Evolutionary conservation across 2,888 invertebrate genomes (phyloP).

Genomic region (Morpho deidamia): DNA sequence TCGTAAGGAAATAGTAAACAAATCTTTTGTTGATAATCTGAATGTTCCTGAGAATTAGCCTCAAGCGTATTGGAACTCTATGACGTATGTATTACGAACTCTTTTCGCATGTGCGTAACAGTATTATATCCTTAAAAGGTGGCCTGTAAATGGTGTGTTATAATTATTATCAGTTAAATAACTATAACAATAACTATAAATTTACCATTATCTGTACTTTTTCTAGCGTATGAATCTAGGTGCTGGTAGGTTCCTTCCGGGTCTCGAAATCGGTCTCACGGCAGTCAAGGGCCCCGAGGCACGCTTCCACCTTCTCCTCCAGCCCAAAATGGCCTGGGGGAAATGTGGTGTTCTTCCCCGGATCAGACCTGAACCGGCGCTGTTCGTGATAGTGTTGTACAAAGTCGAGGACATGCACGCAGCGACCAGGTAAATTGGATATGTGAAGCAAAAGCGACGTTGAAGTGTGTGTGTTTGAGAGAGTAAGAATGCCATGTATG

Average conservation of each 20-base stretch:
- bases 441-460: not conserved
- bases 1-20: too few relatives aligned
- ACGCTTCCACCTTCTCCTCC: conserved; percentile 45
- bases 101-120: too few relatives aligned
- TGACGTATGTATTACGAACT: too few relatives aligned
- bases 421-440: conserved; percentile 40
- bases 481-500: too few relatives aligned
- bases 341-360: conserved; percentile 46
- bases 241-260: conserved; percentile 42
- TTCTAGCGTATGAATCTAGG: conserved; percentile 49
- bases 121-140: too few relatives aligned
- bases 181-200: too few relatives aligned
- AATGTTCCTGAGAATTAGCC: too few relatives aligned
- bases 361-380: conserved; percentile 46
- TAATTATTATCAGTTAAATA: too few relatives aligned
- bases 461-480: too few relatives aligned
- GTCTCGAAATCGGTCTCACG: conserved; percentile 53
- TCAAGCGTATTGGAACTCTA: too few relatives aligned
- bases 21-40: too few relatives aligned
- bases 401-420: conserved; percentile 42
- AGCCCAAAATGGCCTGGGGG: conserved; percentile 56
- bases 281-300: conserved; percentile 50
- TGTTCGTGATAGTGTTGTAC: conserved; percentile 52
- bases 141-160: too few relatives aligned
- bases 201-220: not conserved